Evolutionary conservation across 2,888 invertebrate genomes (phyloP), one percentile per base, ranked within the genome.

Genomic region (Apamea crenata): DNA sequence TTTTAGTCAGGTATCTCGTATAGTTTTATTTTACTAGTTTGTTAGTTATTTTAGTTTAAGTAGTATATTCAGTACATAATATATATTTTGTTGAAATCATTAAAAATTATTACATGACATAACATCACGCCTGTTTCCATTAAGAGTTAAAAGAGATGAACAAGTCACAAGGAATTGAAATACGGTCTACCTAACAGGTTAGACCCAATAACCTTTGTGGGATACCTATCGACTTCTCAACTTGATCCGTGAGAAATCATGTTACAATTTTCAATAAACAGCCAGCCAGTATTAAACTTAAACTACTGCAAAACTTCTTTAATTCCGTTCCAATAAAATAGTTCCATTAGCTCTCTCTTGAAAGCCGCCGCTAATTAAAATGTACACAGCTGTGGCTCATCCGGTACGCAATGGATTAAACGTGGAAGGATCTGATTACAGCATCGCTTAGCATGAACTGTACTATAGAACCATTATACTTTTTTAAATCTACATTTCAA

Each of bases 361-460:
- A 65, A 70, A 74, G 71, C 77, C 12, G 65, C n/a, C 7, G 47
- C 74, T 86, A 88, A 87, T 87, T 87, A 88, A 83, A 85, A 88
- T 78, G 83, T 69, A 79, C 85, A 80, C 84, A 82, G 75, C 78
- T 83, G 80, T 6, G 75, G 44, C 44, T 77, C n/a, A 66, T 66
- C 36, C 32, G 25, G 21, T 61, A 40, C 40, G 44, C 65, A 61
- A 16, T 25, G 36, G 44, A 82, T 66, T 81, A 66, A 85, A 56
- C 18, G 21, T 21, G 44, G 40, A 56, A 50, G 16, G 32, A 67
- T 67, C 29, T 32, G 29, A 29, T 29, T 36, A 63, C 61, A 53
- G 25, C 5, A 14, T 36, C 25, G 12, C 59, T 75, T 61, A 61
- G n/a, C 81, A n/a, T 10, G 18, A 7, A 16, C n/a, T 21, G 65